A percentile compares a stretch with the other conserved stretches of the same genome.
phyloP scores from a whole-genome alignment of 2,888 invertebrate genomes.

The Lasioglossum morio region DNA sequence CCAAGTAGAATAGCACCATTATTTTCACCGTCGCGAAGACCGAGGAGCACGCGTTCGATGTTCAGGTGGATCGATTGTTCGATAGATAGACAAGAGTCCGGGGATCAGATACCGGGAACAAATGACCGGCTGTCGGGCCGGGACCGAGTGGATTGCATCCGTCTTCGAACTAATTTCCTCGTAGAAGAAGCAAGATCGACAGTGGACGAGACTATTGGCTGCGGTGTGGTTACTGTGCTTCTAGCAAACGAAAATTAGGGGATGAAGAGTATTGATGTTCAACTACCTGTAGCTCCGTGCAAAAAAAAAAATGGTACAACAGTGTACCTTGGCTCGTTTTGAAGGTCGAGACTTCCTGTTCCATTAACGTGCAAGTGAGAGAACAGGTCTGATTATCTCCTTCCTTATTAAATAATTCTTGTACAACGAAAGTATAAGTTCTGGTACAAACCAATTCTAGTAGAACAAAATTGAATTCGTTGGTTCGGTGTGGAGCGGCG shows the following conservation, averaged over 20 bases:
- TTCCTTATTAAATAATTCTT: too few relatives aligned
- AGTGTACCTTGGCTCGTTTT: not conserved
- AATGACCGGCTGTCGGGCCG: not conserved
- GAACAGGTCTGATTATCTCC: too few relatives aligned
- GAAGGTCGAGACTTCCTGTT: not conserved
- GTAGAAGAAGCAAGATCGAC: slow-evolving; percentile 9
- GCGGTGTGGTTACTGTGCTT: not conserved
- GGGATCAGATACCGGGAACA: not conserved
- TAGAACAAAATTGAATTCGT: not conserved
- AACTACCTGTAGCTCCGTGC: not conserved
- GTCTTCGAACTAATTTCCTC: not conserved
- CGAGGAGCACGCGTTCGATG: not conserved
- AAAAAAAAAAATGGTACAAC: not conserved
- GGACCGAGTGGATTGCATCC: not conserved
- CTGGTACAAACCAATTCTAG: too few relatives aligned
- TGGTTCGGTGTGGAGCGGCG: not conserved
- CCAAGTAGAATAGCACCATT: not conserved
- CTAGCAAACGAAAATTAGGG: not conserved
- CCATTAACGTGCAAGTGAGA: not conserved
- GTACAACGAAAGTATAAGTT: too few relatives aligned
- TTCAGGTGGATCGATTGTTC: not conserved
- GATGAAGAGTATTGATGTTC: not conserved
- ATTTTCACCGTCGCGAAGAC: not conserved
- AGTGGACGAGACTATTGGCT: not conserved
- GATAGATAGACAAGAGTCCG: slow-evolving; percentile 4